Base-by-base conservation (phyloP, 2,113 vertebrate species). In the Phoenicopterus ruber region DNA sequence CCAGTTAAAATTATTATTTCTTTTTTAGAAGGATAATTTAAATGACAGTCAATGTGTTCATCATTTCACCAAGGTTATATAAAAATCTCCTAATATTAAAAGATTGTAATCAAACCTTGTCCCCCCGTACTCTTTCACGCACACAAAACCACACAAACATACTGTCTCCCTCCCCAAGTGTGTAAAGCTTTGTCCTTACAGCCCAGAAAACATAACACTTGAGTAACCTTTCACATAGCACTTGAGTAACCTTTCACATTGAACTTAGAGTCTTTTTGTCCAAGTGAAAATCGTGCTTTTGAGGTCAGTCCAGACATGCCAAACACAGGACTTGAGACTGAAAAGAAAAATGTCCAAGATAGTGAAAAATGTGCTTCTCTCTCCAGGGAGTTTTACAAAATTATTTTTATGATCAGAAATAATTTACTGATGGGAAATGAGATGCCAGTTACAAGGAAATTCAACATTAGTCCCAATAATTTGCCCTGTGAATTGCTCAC, bases 391-490 rank as follows among this genome's bases (percentile, higher is more conserved):
- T 47, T 85, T 42, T 61, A 47, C 20, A 57, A 62, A 87, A 91
- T 89, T 74, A n/a, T 40, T 82, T 84, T 80, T 69, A 80, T 50
- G 81, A 77, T 82, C 89, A 87, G 83, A 76, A 94, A 62, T 85
- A 76, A 80, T 95, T 89, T 69, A 69, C 46, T 80, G 78, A 79
- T 89, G 89, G 70, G 91, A 95, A 96, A 73, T 36, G 73, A 89
- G 78, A 76, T 57, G 58, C 54, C 65, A 87, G 20, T 62, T 82
- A 72, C 21, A 15, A 52, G 54, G 57, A 87, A 94, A 91, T 79
- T 87, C 81, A 69, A 17, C 3, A 6, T 58, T 21, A 40, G 9
- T 69, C 58, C 79, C 44, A 52, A 17, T 3, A 57, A 44, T 74
- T 82, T 84, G 49, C 63, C 46, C 87, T 38, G 34, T 54, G 82